Conservation (phyloP, 2,113 vertebrate genomes). For the Polyodon spathula region DNA sequence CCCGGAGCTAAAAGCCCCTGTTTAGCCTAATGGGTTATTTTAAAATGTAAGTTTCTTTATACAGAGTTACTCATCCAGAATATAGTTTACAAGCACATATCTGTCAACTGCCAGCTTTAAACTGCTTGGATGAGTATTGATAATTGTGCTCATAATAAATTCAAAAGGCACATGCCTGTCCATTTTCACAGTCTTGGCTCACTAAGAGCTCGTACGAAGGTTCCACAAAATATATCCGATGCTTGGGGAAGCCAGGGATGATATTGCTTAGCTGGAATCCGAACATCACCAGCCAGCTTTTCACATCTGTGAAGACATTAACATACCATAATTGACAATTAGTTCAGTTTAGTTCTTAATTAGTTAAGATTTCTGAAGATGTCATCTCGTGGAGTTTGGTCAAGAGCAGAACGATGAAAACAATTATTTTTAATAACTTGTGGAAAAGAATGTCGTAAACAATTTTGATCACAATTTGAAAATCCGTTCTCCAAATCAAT, state of each 20-base stretch:
- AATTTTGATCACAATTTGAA: neutral
- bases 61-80: too few relatives aligned
- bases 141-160: too few relatives aligned
- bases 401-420: too few relatives aligned
- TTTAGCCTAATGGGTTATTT: too few relatives aligned
- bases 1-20: too few relatives aligned
- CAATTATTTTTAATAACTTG: too few relatives aligned
- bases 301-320: conserved; percentile 73
- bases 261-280: conserved; percentile 99
- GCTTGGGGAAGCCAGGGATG: conserved; percentile 92
- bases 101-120: neutral
- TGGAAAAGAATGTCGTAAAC: too few relatives aligned
- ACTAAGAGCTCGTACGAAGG: conserved; percentile 85
- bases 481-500: neutral
- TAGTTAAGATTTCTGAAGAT: too few relatives aligned
- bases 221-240: conserved; percentile 91
- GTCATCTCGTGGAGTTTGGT: too few relatives aligned
- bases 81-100: neutral
- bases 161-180: conserved; percentile 64
- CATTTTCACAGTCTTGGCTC: conserved; percentile 89
- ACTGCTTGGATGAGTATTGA: too few relatives aligned
- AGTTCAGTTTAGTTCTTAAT: too few relatives aligned
- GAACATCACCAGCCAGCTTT: conserved; percentile 98
- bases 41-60: too few relatives aligned
- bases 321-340: neutral